A percentile compares a stretch with the other conserved stretches of the same genome.
phyloP scores from a whole-genome alignment of 2,888 invertebrate genomes.

The Junonia oenone region DNA sequence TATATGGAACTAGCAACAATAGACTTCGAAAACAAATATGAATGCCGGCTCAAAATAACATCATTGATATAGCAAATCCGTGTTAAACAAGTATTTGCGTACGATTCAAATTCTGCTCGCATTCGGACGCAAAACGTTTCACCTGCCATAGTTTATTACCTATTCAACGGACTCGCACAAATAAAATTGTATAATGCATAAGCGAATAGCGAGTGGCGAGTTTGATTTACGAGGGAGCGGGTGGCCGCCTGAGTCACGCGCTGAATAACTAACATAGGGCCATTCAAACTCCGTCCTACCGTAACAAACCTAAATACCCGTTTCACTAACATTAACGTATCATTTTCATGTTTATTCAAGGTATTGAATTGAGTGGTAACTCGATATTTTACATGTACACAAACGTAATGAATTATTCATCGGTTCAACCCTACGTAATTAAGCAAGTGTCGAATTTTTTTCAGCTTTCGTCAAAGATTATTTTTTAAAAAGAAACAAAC shows the following conservation, averaged over 20 bases:
- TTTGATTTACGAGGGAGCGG: constrained; percentile 74
- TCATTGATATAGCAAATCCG: constrained; percentile 28
- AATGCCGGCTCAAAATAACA: constrained; percentile 16
- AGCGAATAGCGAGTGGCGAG: constrained; percentile 78
- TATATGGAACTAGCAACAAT: neutral
- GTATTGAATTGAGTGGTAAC: neutral
- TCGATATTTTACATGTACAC: neutral
- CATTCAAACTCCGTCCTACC: constrained; percentile 49
- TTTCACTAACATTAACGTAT: constrained; percentile 16
- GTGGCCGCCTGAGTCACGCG: constrained; percentile 57
- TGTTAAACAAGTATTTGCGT: constrained; percentile 53
- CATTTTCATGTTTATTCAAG: neutral
- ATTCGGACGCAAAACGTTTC: constrained; percentile 66
- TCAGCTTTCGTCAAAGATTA: neutral
- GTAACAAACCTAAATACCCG: constrained; percentile 19
- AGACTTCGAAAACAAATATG: neutral
- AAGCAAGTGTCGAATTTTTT: too few relatives aligned
- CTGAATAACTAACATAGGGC: constrained; percentile 74
- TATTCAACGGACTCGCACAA: constrained; percentile 78
- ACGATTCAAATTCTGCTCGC: constrained; percentile 62
- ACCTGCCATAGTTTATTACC: constrained; percentile 77
- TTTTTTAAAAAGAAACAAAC: neutral
- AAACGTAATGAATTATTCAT: neutral
- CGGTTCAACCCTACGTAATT: too few relatives aligned
- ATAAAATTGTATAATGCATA: constrained; percentile 81